phyloP scores from a whole-genome alignment of 2,888 invertebrate species.

The Nineta flava region DNA sequence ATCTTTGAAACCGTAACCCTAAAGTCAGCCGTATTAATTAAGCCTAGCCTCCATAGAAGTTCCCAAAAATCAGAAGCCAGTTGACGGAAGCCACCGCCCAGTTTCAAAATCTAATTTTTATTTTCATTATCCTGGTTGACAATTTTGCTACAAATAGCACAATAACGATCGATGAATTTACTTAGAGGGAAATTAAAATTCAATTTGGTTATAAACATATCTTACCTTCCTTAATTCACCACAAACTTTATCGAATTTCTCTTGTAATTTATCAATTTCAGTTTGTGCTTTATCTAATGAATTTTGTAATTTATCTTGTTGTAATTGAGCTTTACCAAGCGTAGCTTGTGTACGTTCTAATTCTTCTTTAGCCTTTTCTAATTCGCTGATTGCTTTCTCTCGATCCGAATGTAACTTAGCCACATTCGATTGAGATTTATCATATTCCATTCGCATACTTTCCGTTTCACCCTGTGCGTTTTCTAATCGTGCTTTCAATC shows the following conservation, averaged over 20 bases:
- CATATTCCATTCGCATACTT: constrained; percentile 82
- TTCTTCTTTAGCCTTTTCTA: constrained; percentile 78
- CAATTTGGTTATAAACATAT: no score
- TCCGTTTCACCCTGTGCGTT: constrained; percentile 92
- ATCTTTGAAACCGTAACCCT: no score
- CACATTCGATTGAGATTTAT: constrained; percentile 67
- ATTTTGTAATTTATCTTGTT: constrained; percentile 82
- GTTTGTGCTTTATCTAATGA: constrained; percentile 78
- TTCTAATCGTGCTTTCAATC: constrained; percentile 83
- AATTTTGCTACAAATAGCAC: no score
- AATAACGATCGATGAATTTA: no score
- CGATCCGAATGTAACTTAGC: constrained; percentile 76
- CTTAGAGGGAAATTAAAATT: no score
- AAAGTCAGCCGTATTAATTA: no score
- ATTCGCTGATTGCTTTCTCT: constrained; percentile 68
- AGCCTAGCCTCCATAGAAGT: no score
- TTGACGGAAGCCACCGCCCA: no score
- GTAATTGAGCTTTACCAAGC: constrained; percentile 78
- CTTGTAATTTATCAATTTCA: constrained; percentile 79
- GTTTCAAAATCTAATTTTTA: no score
- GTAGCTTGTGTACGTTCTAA: constrained; percentile 78
- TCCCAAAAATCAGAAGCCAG: no score
- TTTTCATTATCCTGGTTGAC: no score
- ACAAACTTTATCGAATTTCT: constrained; percentile 68
- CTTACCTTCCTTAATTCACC: constrained; percentile 69